A percentile compares a stretch with the other conserved stretches of the same genome.
Conservation (phyloP, 2,797 vertebrate species). For the Hoplostethus atlanticus region DNA sequence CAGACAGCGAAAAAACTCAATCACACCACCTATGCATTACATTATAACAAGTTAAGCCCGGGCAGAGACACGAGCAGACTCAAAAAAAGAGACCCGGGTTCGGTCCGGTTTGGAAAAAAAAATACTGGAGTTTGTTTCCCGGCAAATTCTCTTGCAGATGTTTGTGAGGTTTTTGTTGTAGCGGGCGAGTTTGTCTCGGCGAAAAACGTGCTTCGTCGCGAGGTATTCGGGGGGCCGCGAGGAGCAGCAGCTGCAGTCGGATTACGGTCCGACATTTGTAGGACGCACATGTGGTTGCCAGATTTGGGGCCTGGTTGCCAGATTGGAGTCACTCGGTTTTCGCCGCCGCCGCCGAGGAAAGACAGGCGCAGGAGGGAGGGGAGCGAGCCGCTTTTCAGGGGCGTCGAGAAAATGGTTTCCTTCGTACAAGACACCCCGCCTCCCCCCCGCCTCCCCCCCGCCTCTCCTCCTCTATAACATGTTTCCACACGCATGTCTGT, state of each 20-base stretch:
- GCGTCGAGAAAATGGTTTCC: conserved; percentile 62
- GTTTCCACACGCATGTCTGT: conserved; percentile 66
- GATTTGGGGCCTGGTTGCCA: conserved; percentile 70
- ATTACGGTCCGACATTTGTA: conserved; percentile 58
- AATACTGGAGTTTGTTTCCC: background rate
- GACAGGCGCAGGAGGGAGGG: conserved; percentile 49
- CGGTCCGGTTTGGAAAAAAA: conserved; percentile 26
- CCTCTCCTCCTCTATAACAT: conserved; percentile 42
- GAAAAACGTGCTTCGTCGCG: conserved; percentile 39
- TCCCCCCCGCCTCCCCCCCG: conserved; percentile 40
- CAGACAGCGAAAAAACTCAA: conserved; percentile 44
- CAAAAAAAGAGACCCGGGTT: conserved; percentile 10
- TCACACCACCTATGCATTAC: conserved; percentile 27
- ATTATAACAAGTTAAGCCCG: conserved; percentile 29
- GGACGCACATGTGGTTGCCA: conserved; percentile 77
- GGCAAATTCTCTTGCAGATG: conserved; percentile 5
- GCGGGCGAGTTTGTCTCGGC: conserved; percentile 3
- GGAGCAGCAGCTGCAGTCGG: conserved; percentile 52
- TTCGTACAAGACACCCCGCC: conserved; percentile 26
- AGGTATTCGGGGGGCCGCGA: conserved; percentile 46
- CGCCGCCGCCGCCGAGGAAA: conserved; percentile 50
- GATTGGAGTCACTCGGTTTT: conserved; percentile 62
- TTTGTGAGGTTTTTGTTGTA: conserved; percentile 17
- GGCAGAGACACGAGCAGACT: conserved; percentile 1
- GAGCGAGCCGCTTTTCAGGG: conserved; percentile 59